Evolutionary conservation across 2,888 invertebrate genomes (phyloP), one percentile per base, ranked within the genome.

Genomic region (Heteropelma amictum): DNA sequence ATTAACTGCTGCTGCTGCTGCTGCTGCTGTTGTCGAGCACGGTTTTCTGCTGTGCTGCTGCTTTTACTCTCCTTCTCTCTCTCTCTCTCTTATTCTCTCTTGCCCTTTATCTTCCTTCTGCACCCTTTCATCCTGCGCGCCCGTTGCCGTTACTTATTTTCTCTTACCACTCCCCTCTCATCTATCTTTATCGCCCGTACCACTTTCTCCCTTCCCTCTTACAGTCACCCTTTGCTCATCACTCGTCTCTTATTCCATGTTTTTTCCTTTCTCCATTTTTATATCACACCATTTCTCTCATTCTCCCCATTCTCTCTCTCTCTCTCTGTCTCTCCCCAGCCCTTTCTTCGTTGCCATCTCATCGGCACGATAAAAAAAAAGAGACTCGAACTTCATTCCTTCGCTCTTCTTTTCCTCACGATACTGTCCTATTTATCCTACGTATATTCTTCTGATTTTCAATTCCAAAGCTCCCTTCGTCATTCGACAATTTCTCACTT

Each of bases 1-100:
- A 88, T 88, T 88, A 88, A 88, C 87, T 85, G 84, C 81, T 83
- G 72, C 76, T 76, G 73, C 61, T 61, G 69, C 51, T 61, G 69
- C 49, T 58, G 58, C 63, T n/a, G n/a, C n/a, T n/a, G n/a, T n/a
- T n/a, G n/a, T n/a, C n/a, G 73, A n/a, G 56, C 58, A 73, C 65
- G 63, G 67, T 70, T 75, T 70, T 63, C 47, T 58, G 56, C 78
- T 42, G 64, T 58, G 56, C 78, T 42, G 64, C 70, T 54, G 47
- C 61, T 56, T 53, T 65, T 23, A 17, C 49, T 35, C 42, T 54
- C 68, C 42, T 42, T 71, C 21, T 47, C 28, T 17, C 61, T 35
- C 63, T 38, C 61, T 33, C 61, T 69, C 49, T 47, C 42, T 49
- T 63, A 21, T 53, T 54, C 33, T 38, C 45, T 47, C 67, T 23